Percentiles rank a stretch among this genome's conserved stretches.
Conservation (phyloP, 1,140 invertebrate genomes). For the Plutomurus gul region DNA sequence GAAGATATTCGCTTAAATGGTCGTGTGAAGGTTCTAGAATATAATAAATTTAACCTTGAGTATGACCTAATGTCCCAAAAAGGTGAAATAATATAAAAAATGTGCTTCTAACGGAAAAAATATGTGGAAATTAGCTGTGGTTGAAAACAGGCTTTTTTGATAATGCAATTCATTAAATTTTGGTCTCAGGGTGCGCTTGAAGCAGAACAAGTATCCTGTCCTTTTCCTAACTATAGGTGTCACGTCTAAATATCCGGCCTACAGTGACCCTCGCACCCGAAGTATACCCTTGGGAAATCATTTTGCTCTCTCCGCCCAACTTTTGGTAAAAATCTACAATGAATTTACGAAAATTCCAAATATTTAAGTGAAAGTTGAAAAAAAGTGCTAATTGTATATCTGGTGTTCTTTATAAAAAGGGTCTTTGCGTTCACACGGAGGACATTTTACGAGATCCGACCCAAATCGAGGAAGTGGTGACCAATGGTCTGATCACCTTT, state of each 20-base stretch:
- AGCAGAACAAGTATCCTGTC: slow-evolving; percentile 94
- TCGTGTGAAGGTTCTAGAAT: too few relatives aligned
- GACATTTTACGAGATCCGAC: slow-evolving; percentile 81
- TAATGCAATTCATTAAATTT: not conserved
- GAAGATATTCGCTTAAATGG: not conserved
- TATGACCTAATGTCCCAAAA: too few relatives aligned
- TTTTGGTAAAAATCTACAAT: slow-evolving; percentile 63
- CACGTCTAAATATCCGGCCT: slow-evolving; percentile 77
- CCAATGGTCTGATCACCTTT: slow-evolving; percentile 82
- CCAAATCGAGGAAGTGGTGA: slow-evolving; percentile 75
- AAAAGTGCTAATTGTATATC: not conserved
- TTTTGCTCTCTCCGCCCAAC: slow-evolving; percentile 76
- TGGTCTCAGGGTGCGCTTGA: slow-evolving; percentile 70
- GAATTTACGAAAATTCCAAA: not conserved
- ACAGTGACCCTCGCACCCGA: slow-evolving; percentile 80
- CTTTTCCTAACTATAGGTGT: slow-evolving; percentile 89
- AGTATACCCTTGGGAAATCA: slow-evolving; percentile 79
- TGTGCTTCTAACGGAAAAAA: not conserved
- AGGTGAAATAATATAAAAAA: not conserved
- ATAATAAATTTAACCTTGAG: too few relatives aligned
- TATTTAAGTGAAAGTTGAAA: too few relatives aligned
- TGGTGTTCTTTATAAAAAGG: slow-evolving; percentile 58
- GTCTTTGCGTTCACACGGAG: slow-evolving; percentile 89
- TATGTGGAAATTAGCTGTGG: too few relatives aligned
- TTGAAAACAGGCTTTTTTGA: not conserved